Base-by-base conservation (phyloP, 2,797 vertebrate genomes). In the Tapirus indicus region DNA sequence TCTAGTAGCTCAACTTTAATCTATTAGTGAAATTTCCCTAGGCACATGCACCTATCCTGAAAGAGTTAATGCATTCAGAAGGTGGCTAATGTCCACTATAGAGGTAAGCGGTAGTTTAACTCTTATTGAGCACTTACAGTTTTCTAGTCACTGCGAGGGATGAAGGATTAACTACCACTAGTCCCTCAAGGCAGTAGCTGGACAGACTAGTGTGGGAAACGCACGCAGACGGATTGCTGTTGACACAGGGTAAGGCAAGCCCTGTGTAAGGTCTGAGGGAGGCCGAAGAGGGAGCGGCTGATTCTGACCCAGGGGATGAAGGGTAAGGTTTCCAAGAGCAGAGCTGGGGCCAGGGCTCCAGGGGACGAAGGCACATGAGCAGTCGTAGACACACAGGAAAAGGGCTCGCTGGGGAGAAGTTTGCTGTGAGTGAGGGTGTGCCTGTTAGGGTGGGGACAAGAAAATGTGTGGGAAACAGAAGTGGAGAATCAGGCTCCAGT, bases 401-500 rank as follows among this genome's bases (percentile, higher is more conserved):
- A 85, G 66, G 77, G 49, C 23, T 44, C 85, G 77, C 35, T 69
- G 20, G 25, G 11, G 54, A 85, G 62, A 47, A 84, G 54, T 14
- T 18, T 32, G 13, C 60, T 58, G 27, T 5, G 52, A 75, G 74
- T 90, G 3, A 68, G 91, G 94, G 92, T 64, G 79, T 96, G 96
- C 29, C 66, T n/a, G 3, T 13, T 13, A n/a, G 80, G 56, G 68
- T 88, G 77, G 38, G 56, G 52, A 88, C 77, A 84, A 78, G 74
- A 20, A n/a, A 91, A 44, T 64, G 23, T 91, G 35, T 94, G 92
- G 79, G 85, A 92, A 93, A 79, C 17, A 74, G 84, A 95, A 69
- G 74, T 13, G 49, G 41, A 84, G 79, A 84, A 74, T 2, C 6
- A 10, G 29, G n/a, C 78, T 38, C 47, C 82, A 49, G 18, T n/a